These are phyloP conservation scores for Scylla paramamosain DNA, from an alignment of 1,140 invertebrate genomes.

Conservation along the genomic window DNA sequence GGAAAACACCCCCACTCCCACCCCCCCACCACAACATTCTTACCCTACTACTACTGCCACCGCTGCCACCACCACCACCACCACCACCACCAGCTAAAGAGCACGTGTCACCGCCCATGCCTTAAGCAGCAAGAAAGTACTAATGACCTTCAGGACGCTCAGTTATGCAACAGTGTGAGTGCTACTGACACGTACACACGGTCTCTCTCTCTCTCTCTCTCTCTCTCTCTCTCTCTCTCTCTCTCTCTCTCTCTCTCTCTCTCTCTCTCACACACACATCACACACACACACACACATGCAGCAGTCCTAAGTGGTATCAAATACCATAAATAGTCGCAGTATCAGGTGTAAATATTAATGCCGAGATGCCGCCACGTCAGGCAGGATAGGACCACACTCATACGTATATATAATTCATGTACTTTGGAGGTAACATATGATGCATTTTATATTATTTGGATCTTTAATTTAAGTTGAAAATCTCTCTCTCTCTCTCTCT, in stretches of 20 bases:
- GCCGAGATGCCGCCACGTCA: neutral
- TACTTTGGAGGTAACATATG: neutral
- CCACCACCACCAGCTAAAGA: neutral
- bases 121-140: neutral
- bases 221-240: conserved; percentile 49
- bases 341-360: neutral
- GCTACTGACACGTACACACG: conserved; percentile 4
- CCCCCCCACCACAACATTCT: neutral
- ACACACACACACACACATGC: conserved; percentile 35
- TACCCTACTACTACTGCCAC: neutral
- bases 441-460: neutral
- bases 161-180: neutral
- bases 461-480: neutral
- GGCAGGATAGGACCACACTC: neutral
- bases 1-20: neutral
- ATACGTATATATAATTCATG: neutral
- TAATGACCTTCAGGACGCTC: neutral
- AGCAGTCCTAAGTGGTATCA: neutral
- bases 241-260: conserved; percentile 53
- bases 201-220: conserved; percentile 49
- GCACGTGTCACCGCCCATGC: neutral
- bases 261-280: conserved; percentile 42
- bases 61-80: neutral
- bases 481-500: conserved; percentile 33
- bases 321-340: neutral